These are phyloP conservation scores for Poecilia picta DNA, from an alignment of 2,797 vertebrate genomes.

Conservation along the genomic window DNA sequence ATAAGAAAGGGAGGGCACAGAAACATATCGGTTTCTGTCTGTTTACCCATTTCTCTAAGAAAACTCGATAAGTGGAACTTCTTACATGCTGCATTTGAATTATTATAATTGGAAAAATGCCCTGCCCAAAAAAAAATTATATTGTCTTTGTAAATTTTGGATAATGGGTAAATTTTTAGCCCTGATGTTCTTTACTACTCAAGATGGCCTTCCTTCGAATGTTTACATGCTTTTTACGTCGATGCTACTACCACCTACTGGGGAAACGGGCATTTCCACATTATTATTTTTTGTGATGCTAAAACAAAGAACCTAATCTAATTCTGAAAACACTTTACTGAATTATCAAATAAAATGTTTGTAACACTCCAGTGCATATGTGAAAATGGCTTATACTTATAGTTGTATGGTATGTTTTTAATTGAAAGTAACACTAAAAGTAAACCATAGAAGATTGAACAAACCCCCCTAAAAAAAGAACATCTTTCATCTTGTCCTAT, in stretches of 20 bases:
- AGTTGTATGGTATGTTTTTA: neutral
- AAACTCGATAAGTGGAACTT: neutral
- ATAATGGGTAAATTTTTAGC: neutral
- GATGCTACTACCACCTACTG: neutral
- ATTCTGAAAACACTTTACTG: neutral
- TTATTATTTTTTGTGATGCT: neutral
- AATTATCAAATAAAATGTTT: neutral
- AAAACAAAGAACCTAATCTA: neutral
- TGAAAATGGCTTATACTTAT: neutral
- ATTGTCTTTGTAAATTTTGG: neutral
- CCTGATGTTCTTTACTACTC: neutral
- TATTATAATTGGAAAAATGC: neutral
- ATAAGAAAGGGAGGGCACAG: conserved; percentile 33
- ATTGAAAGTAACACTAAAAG: neutral
- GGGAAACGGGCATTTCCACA: neutral
- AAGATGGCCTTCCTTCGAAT: neutral
- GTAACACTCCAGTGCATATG: neutral
- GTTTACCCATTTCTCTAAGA: conserved; percentile 14
- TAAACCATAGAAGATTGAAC: neutral
- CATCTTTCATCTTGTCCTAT: neutral
- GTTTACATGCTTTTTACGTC: neutral
- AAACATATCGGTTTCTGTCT: conserved; percentile 50
- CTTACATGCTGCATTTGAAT: neutral
- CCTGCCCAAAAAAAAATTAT: neutral
- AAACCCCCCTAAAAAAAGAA: neutral